Conservation (phyloP, 2,888 invertebrate genomes). For the Hirtodrosophila cameraria region DNA sequence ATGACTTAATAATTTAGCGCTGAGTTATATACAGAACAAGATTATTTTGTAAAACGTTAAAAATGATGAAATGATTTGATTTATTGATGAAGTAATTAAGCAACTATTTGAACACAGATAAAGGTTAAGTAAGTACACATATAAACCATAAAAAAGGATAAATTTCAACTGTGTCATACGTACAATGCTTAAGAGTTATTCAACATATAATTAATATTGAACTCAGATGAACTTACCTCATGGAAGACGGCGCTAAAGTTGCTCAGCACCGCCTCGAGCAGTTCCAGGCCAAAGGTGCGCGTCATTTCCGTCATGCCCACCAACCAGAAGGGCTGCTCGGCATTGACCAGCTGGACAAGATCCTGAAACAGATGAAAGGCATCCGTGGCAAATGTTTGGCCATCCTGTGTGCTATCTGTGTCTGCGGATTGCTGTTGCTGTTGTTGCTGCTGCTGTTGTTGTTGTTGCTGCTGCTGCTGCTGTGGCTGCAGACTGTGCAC, state of each 20-base stretch:
- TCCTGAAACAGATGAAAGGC: conserved; percentile 98
- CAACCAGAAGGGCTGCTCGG: conserved; percentile 97
- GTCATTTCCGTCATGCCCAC: conserved; percentile 98
- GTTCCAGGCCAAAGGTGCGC: conserved; percentile 97
- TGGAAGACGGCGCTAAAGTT: conserved; percentile 94
- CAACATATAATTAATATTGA: no score
- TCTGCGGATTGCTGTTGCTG: conserved; percentile 40
- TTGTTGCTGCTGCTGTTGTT: conserved; percentile 13
- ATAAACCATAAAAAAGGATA: no score
- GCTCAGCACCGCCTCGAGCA: conserved; percentile 96
- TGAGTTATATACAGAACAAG: no score
- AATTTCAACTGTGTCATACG: no score
- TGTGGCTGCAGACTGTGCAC: conserved; percentile 65
- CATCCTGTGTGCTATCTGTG: conserved; percentile 85
- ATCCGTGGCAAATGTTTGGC: conserved; percentile 95
- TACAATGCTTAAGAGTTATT: no score
- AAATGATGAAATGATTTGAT: no score
- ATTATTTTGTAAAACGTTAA: no score
- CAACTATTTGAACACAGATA: no score
- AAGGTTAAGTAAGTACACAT: no score
- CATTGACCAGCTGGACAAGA: conserved; percentile 97
- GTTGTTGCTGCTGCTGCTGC: conserved; percentile 50
- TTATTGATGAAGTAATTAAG: no score
- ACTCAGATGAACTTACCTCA: conserved; percentile 86
- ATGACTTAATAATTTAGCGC: no score